These are phyloP conservation scores for Cladopsammia gracilis DNA, from an alignment of 64 coral and sea anemone species.

Conservation along the genomic window DNA sequence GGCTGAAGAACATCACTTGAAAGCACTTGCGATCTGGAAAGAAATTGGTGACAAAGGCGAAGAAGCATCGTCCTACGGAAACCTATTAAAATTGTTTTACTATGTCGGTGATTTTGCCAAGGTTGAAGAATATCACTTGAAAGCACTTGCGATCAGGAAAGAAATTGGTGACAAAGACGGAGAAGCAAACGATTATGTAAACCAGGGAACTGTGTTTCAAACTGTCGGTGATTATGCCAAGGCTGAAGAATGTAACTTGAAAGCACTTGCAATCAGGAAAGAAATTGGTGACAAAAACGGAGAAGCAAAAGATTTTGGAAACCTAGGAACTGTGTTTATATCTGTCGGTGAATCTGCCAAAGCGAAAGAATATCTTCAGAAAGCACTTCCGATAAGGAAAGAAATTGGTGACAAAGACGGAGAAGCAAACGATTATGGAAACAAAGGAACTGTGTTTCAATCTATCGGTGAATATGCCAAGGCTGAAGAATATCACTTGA, in stretches of 20 bases:
- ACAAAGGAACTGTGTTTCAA: neutral
- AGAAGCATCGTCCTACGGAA: too few species aligned
- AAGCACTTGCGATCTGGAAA: too few species aligned
- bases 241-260: neutral
- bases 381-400: neutral
- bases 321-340: neutral
- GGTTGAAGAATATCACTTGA: neutral
- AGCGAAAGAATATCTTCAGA: neutral
- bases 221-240: slow-evolving; percentile 10
- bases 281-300: neutral
- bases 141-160: neutral
- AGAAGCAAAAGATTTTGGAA: neutral
- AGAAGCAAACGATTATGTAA: neutral
- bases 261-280: neutral
- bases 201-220: neutral
- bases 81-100: too few species aligned
- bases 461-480: neutral
- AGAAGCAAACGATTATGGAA: neutral
- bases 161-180: neutral
- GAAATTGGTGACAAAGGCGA: too few species aligned
- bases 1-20: too few species aligned
- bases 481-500: too few species aligned
- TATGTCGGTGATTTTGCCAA: neutral
- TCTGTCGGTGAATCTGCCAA: neutral
- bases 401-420: neutral